Evolutionary conservation across 1,140 invertebrate species (phyloP).

Genomic region (Hydropsyche tenuis): DNA sequence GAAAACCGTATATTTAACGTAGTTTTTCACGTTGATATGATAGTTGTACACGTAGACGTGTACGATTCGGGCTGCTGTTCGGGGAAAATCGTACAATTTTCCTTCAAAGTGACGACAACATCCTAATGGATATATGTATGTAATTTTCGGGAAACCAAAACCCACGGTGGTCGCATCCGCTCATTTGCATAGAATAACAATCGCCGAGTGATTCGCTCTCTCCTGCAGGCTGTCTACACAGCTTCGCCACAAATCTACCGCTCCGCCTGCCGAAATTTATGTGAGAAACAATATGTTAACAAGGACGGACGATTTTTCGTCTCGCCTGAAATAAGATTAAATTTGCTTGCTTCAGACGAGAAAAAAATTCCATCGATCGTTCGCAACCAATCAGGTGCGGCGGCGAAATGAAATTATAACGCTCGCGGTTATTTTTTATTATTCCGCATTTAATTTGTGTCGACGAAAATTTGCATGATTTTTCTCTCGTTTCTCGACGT

Average conservation of each 20-base stretch:
- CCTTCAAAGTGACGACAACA: neutral
- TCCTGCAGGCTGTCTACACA: slow-evolving; percentile 33
- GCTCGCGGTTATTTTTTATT: neutral
- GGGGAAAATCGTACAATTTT: slow-evolving; percentile 1
- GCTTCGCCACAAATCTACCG: slow-evolving; percentile 27
- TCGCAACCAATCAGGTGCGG: slow-evolving; percentile 16
- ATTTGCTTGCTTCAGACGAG: neutral
- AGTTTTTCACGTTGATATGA: too few relatives aligned
- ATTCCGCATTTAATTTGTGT: slow-evolving; percentile 22
- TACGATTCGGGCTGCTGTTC: too few relatives aligned
- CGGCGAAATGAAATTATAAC: slow-evolving; percentile 8
- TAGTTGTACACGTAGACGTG: too few relatives aligned
- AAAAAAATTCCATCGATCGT: neutral
- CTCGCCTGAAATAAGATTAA: neutral
- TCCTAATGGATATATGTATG: slow-evolving; percentile 45
- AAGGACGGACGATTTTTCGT: neutral
- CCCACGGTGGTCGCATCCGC: slow-evolving; percentile 42
- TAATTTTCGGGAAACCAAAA: slow-evolving; percentile 49
- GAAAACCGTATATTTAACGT: too few relatives aligned
- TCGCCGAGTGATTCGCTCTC: slow-evolving; percentile 47
- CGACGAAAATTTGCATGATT: slow-evolving; percentile 37
- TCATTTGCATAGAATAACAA: slow-evolving; percentile 51
- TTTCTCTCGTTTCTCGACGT: slow-evolving; percentile 29
- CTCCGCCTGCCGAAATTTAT: neutral
- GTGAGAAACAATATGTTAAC: neutral